Evolutionary conservation across 2,797 vertebrate genomes (phyloP).

Genomic region (Pagetopsis macropterus): DNA sequence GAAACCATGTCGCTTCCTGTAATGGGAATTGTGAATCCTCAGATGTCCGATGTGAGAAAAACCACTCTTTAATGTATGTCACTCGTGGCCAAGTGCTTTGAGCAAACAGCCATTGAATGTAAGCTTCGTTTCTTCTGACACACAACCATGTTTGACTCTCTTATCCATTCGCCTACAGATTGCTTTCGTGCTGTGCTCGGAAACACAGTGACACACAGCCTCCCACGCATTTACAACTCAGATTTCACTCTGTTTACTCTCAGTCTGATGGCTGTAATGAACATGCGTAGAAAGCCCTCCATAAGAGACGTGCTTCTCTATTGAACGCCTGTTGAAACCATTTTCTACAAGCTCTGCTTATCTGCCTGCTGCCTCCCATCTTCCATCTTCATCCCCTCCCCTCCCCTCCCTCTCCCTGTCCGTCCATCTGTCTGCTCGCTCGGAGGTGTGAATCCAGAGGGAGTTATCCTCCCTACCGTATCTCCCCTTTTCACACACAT

Average conservation of each 20-base stretch:
- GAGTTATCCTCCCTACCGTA: slow-evolving; percentile 32
- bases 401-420: slow-evolving; percentile 9
- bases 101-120: slow-evolving; percentile 14
- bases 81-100: neutral
- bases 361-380: slow-evolving; percentile 26
- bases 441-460: slow-evolving; percentile 49
- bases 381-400: slow-evolving; percentile 34
- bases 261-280: slow-evolving; percentile 51
- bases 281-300: slow-evolving; percentile 38
- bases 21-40: too few relatives aligned
- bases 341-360: slow-evolving; percentile 47
- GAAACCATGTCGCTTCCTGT: too few relatives aligned
- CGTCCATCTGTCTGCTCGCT: slow-evolving; percentile 28
- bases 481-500: neutral
- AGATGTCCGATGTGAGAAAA: too few relatives aligned
- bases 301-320: slow-evolving; percentile 43
- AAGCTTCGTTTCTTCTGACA: slow-evolving; percentile 25
- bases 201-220: slow-evolving; percentile 13
- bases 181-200: neutral
- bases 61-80: too few relatives aligned
- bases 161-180: slow-evolving; percentile 31
- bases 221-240: slow-evolving; percentile 29
- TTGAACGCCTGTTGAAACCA: slow-evolving; percentile 40
- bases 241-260: slow-evolving; percentile 48
- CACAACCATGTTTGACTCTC: slow-evolving; percentile 25